Conservation (phyloP, 2,888 invertebrate genomes). For the Harpalus rufipes region DNA sequence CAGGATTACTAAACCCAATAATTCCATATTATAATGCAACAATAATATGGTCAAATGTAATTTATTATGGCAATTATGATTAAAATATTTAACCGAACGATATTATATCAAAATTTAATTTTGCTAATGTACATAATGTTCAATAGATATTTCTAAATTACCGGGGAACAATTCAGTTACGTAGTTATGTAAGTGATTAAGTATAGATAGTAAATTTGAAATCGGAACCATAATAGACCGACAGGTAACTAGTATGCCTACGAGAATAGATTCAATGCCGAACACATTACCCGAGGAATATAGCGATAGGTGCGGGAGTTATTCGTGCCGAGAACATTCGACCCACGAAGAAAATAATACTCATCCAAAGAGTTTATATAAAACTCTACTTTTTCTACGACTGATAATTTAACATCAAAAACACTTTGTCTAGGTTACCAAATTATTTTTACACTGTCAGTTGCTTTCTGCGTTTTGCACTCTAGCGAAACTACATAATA, state of each 20-base stretch:
- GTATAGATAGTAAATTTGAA: constrained; percentile 44
- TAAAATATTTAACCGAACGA: constrained; percentile 21
- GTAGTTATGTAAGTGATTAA: constrained; percentile 47
- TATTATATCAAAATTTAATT: constrained; percentile 47
- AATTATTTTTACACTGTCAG: too few species aligned
- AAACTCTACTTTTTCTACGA: too few species aligned
- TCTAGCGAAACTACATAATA: too few species aligned
- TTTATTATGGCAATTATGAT: constrained; percentile 20
- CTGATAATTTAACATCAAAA: too few species aligned
- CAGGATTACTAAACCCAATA: background rate
- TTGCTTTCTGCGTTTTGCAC: too few species aligned
- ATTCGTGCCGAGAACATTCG: background rate
- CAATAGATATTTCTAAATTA: constrained; percentile 50
- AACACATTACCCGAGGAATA: constrained; percentile 29
- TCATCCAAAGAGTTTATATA: too few species aligned
- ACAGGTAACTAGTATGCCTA: constrained; percentile 38
- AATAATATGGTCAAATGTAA: constrained; percentile 8
- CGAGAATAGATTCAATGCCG: constrained; percentile 34
- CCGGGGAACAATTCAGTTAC: constrained; percentile 23
- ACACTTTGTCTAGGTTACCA: too few species aligned
- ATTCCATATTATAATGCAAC: background rate
- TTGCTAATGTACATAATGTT: constrained; percentile 41
- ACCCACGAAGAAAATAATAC: background rate
- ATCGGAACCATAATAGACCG: constrained; percentile 23
- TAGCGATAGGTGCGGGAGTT: background rate